A percentile compares a stretch with the other conserved stretches of the same genome.
Conservation (phyloP, 2,797 vertebrate species). For the Cyprinella venusta region DNA sequence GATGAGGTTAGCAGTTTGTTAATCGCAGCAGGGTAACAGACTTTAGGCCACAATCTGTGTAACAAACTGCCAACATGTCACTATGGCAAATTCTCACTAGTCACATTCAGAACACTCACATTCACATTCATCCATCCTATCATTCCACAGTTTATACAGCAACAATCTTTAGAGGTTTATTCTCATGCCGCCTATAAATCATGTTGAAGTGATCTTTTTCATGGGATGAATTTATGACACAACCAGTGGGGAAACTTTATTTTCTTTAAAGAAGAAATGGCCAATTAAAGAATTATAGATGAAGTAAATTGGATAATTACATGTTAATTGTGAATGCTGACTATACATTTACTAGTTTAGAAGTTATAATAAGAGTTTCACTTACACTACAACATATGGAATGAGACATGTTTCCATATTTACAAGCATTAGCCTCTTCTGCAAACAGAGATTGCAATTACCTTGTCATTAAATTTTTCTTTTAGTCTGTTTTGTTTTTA, state of each 20-base stretch:
- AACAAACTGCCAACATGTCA: conserved; percentile 45
- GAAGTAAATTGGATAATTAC: neutral
- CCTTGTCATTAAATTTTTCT: neutral
- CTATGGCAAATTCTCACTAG: conserved; percentile 45
- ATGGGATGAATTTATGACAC: neutral
- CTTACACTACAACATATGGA: neutral
- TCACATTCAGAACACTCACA: conserved; percentile 44
- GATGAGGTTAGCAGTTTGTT: conserved; percentile 32
- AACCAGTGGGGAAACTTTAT: neutral
- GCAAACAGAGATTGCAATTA: neutral
- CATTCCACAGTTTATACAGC: conserved; percentile 39
- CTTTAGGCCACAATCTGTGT: conserved; percentile 27
- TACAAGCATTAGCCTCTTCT: neutral
- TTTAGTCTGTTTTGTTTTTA: neutral
- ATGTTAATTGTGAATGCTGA: neutral
- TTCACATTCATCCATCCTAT: conserved; percentile 42
- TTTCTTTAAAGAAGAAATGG: neutral
- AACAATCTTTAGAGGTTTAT: conserved; percentile 37
- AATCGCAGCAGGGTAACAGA: conserved; percentile 27
- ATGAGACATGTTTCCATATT: neutral
- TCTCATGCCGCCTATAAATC: neutral
- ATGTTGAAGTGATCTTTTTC: neutral
- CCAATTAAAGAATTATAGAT: neutral
- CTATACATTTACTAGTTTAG: neutral
- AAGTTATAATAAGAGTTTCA: neutral